Evolutionary conservation across 2,888 invertebrate genomes (phyloP).

Genomic region (Xestoiulus laeticollis): DNA sequence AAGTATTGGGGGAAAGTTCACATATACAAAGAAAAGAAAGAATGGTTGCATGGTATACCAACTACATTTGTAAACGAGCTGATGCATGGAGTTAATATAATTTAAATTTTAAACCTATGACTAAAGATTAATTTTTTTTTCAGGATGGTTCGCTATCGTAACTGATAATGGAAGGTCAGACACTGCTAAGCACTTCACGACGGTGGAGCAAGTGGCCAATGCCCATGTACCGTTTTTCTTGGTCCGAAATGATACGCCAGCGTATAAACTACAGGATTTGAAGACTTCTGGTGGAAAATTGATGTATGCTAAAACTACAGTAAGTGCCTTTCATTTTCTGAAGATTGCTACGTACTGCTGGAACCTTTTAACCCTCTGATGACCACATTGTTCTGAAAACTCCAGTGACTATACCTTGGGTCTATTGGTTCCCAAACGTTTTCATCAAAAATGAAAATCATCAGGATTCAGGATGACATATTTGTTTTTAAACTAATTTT

Average conservation of each 20-base stretch:
- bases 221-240: conserved; percentile 76
- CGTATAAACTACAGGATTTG: conserved; percentile 66
- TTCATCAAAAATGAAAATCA: too few species aligned
- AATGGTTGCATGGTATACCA: background rate
- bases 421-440: too few species aligned
- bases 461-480: too few species aligned
- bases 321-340: conserved; percentile 64
- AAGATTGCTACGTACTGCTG: too few species aligned
- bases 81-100: too few species aligned
- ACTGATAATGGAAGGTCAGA: conserved; percentile 69
- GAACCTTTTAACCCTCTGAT: too few species aligned
- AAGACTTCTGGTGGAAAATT: conserved; percentile 59
- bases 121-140: background rate
- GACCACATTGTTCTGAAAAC: too few species aligned
- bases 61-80: too few species aligned
- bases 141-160: conserved; percentile 61
- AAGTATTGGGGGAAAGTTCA: background rate
- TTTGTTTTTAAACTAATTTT: too few species aligned
- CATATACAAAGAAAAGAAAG: background rate
- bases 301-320: conserved; percentile 75
- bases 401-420: too few species aligned
- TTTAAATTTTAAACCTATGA: background rate
- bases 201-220: conserved; percentile 64
- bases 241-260: conserved; percentile 72
- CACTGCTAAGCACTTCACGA: conserved; percentile 69